A percentile compares a stretch with the other conserved stretches of the same genome.
These are phyloP conservation scores for Antrozous pallidus DNA, from an alignment of 2,797 vertebrate genomes.

Conservation along the genomic window DNA sequence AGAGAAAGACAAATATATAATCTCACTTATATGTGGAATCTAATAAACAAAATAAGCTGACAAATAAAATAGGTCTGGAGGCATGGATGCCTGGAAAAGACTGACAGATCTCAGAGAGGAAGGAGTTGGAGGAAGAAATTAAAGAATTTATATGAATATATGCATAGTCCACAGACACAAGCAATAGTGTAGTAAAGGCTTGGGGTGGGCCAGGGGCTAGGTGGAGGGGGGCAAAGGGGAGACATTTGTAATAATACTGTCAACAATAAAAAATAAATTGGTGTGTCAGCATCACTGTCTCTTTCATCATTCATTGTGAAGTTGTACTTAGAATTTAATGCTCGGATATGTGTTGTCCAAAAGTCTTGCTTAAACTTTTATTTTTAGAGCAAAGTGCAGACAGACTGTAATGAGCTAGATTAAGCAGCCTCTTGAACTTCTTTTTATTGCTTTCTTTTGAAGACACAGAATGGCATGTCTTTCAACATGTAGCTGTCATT, in stretches of 20 bases:
- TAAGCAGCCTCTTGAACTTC: neutral
- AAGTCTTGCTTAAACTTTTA: neutral
- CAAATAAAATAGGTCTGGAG: neutral
- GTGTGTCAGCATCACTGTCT: neutral
- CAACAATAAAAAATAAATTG: neutral
- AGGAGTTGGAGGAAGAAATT: neutral
- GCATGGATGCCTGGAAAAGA: neutral
- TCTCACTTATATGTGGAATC: neutral
- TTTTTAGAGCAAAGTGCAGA: neutral
- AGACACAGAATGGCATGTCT: neutral
- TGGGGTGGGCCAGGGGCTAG: neutral
- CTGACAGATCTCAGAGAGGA: neutral
- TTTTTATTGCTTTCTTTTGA: neutral
- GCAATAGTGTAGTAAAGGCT: neutral
- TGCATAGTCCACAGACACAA: neutral
- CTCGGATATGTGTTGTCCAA: neutral
- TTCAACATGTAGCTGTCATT: neutral
- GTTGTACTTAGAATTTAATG: neutral
- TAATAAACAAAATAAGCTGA: neutral
- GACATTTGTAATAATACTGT: neutral
- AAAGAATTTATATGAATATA: neutral
- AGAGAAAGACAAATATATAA: neutral
- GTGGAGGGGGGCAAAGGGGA: neutral
- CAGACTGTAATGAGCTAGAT: neutral
- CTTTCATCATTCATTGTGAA: neutral